Evolutionary conservation across 2,888 invertebrate genomes (phyloP), one percentile per base, ranked within the genome.

Genomic region (Rotaria socialis): DNA sequence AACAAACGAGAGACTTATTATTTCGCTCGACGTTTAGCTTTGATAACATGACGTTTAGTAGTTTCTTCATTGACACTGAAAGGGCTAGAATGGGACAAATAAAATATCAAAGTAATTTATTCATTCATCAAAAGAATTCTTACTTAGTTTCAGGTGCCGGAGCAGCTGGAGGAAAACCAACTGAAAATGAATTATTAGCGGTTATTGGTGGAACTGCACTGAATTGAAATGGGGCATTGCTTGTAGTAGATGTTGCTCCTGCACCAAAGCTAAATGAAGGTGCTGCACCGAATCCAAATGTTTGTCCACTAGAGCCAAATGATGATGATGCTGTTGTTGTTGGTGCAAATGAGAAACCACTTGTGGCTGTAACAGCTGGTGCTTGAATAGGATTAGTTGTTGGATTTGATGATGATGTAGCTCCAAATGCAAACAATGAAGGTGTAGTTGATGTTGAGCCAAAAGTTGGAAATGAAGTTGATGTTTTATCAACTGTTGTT

Each of bases 1-100:
- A 67, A 35, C 67, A 35, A 67, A 67, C 27, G 35, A 67, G 19
- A 67, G 14, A 35, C 35, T 35, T 27, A 67, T 67, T 10, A 6
- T 67, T 67, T 67, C 0, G 27, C 35, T 80, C 80, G 80, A 22
- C 80, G 80, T 80, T 47, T 80, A 47, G 80, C 80, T 80, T 80
- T 80, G 43, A 47, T 47, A 24, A 80, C 10, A 4, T 6, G 43
- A 47, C 80, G 80, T 47, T 11, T 80, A n/a, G 11, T 43, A 10
- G 80, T 11, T 4, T 80, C 47, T 16, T 47, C 80, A 10, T 24
- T n/a, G 7, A 47, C 80, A 80, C 80, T 80, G 47, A 80, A 80
- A 19, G 80, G 80, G 47, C 47, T 80, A 10, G 14, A 80, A 43
- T 24, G 35, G 0, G 35, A 35, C 8, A 47, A 47, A n/a, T 4